Base-by-base conservation (phyloP, 2,888 invertebrate species). In the Polyploca ridens region DNA sequence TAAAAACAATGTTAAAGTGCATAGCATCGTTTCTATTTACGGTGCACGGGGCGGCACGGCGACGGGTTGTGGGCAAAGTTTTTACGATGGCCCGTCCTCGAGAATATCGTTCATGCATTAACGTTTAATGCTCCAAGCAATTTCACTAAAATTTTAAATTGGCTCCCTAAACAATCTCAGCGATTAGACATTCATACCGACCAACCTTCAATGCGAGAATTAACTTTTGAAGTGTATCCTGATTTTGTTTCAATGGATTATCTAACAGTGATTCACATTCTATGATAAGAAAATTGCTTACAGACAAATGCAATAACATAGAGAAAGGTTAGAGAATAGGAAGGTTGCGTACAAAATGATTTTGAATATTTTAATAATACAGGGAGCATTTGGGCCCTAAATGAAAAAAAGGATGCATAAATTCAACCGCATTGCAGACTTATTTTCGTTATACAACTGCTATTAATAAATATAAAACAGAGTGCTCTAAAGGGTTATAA, bases 71-170 rank as follows among this genome's bases (percentile, higher is more conserved):
- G 84, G 84, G 79, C 79, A 86, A 93, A 93, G 91, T 93, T 92
- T 93, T 93, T 91, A 92, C 90, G 90, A 89, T 84, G 75, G 82
- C 85, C 83, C 83, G 86, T 85, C 80, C 83, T 79, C 69, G 82
- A 78, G 87, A 85, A 90, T 90, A 91, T 90, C 88, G 90, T 90
- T 87, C 89, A 88, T 90, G 89, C 90, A 91, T 92, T 91, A 90
- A 89, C 87, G 89, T 89, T 91, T 90, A 90, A 90, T 88, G 82
- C 85, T 78, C 81, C 83, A 80, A 76, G 76, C 83, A 82, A 85
- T 88, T 87, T 79, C 81, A 83, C 83, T 87, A 81, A 88, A 90
- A 89, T 88, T 91, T 90, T 83, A 91, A 90, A 91, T 90, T 91
- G 88, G 82, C 82, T 84, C 76, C 74, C 83, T 78, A 83, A 89